phyloP scores from a whole-genome alignment of 2,888 invertebrate genomes.

The Heliconius ethilla region DNA sequence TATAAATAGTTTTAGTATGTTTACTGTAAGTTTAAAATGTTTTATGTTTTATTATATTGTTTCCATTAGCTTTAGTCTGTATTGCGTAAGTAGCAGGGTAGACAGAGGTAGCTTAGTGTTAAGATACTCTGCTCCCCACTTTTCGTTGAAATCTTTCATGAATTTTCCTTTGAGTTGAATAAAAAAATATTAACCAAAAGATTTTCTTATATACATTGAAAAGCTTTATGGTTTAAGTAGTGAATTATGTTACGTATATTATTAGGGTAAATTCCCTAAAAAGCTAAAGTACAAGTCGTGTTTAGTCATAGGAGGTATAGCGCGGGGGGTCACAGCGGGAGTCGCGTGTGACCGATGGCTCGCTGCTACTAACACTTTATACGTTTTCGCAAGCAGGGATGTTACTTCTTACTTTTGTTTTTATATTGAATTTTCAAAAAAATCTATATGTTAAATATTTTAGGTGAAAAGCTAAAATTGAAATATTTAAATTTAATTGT shows the following conservation, averaged over 20 bases:
- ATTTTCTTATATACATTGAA: background rate
- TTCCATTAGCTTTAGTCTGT: too few relatives aligned
- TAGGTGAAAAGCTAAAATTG: too few relatives aligned
- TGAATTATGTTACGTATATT: constrained; percentile 16
- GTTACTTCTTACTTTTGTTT: background rate
- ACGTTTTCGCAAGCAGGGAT: constrained; percentile 47
- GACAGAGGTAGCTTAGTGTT: too few relatives aligned
- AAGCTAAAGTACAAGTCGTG: constrained; percentile 38
- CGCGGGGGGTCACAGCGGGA: constrained; percentile 58
- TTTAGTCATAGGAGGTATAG: constrained; percentile 33
- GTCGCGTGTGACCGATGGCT: constrained; percentile 66
- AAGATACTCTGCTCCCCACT: too few relatives aligned
- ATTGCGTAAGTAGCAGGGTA: too few relatives aligned
- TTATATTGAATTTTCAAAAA: background rate
- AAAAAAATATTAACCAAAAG: background rate
- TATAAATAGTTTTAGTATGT: background rate
- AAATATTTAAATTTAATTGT: too few relatives aligned
- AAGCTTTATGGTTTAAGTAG: background rate
- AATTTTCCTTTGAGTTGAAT: background rate
- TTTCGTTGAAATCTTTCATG: background rate
- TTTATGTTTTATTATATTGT: background rate
- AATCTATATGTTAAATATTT: background rate
- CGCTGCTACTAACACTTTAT: constrained; percentile 58
- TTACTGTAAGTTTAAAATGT: background rate
- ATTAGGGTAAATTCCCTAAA: constrained; percentile 24